These are phyloP conservation scores for Tupaia tana DNA, from an alignment of 2,113 vertebrate species.

Conservation along the genomic window DNA sequence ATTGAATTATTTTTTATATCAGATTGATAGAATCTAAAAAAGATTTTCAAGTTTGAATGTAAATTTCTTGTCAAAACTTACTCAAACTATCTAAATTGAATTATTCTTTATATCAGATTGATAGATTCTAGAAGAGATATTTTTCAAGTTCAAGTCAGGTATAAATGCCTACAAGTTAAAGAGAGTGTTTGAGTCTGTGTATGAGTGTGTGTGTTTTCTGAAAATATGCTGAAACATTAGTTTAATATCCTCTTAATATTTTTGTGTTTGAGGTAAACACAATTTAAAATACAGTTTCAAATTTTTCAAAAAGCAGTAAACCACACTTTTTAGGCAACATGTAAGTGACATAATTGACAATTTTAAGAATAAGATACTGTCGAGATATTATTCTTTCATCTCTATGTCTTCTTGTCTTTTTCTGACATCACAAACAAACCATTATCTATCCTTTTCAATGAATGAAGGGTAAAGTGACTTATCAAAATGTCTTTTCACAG, in stretches of 20 bases:
- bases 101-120: neutral
- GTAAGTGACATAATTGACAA: slow-evolving; percentile 31
- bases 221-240: neutral
- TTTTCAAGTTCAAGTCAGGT: neutral
- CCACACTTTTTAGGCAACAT: neutral
- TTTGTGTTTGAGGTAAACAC: slow-evolving; percentile 41
- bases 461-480: slow-evolving; percentile 63
- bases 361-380: slow-evolving; percentile 37
- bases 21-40: neutral
- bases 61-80: neutral
- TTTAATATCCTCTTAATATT: neutral
- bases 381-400: slow-evolving; percentile 64
- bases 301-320: slow-evolving; percentile 24
- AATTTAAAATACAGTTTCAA: slow-evolving; percentile 41
- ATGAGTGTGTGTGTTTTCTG: neutral
- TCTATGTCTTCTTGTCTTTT: slow-evolving; percentile 20
- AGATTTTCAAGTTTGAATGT: neutral
- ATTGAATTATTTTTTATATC: neutral
- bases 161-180: neutral
- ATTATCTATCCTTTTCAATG: slow-evolving; percentile 53
- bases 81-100: neutral
- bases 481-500: slow-evolving; percentile 62
- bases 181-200: neutral
- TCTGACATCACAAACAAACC: slow-evolving; percentile 49
- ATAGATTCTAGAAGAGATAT: neutral